Percentiles rank a stretch among this genome's conserved stretches.
Evolutionary conservation across 2,113 vertebrate species (phyloP).

Genomic region (Pygoscelis antarcticus): DNA sequence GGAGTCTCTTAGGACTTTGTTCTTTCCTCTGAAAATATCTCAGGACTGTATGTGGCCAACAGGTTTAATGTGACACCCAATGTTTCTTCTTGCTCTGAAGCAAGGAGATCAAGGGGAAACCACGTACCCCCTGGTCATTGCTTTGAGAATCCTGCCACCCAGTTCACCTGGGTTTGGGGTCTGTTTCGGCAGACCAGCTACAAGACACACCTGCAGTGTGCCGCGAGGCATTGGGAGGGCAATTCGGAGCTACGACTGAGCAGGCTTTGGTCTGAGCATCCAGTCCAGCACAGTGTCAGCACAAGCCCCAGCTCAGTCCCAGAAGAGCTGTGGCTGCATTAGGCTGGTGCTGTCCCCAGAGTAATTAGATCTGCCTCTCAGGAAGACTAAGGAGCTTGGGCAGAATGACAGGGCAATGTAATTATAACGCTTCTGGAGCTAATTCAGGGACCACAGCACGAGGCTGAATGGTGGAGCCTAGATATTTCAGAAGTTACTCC

Average conservation of each 20-base stretch:
- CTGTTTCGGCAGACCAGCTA: not conserved
- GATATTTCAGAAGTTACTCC: not conserved
- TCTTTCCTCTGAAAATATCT: not conserved
- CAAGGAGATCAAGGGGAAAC: not conserved
- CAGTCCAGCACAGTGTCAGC: not conserved
- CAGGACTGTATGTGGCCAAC: not conserved
- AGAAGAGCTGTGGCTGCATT: not conserved
- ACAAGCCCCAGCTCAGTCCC: fast-evolving
- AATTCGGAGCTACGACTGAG: not conserved
- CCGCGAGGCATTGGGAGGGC: not conserved
- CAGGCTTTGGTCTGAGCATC: not conserved
- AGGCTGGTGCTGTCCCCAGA: not conserved
- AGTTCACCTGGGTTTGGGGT: not conserved
- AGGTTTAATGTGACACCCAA: not conserved
- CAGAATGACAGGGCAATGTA: not conserved
- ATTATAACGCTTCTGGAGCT: not conserved
- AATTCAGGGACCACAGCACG: not conserved
- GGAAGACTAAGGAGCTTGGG: not conserved
- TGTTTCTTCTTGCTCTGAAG: not conserved
- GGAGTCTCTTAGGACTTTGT: not conserved
- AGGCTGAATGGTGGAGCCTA: not conserved
- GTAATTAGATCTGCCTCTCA: conserved; percentile 6
- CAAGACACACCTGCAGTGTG: not conserved
- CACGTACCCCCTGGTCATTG: too few species aligned
- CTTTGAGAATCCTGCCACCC: not conserved